These are phyloP conservation scores for Otus scops DNA, from an alignment of 2,797 vertebrate genomes.

Conservation along the genomic window DNA sequence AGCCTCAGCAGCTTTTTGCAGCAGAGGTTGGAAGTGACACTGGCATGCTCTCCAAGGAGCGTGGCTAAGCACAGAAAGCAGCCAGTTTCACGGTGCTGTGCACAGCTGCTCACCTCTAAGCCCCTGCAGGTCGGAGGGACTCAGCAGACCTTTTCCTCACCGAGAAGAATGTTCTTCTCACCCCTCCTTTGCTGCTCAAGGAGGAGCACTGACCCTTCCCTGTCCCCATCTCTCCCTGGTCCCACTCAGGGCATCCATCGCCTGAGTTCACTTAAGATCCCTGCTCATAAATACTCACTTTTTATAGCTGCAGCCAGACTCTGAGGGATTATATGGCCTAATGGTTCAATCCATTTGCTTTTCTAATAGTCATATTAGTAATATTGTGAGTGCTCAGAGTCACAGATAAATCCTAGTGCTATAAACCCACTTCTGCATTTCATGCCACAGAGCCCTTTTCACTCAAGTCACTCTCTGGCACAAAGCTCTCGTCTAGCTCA, in stretches of 20 bases:
- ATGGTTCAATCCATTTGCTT: neutral
- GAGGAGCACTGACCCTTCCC: neutral
- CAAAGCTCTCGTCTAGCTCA: neutral
- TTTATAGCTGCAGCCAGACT: neutral
- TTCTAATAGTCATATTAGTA: neutral
- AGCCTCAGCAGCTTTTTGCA: neutral
- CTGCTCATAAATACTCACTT: neutral
- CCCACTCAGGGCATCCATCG: accelerated
- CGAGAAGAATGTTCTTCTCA: neutral
- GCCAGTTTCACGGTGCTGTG: accelerated
- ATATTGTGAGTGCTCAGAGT: neutral
- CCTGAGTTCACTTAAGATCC: neutral
- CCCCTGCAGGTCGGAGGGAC: neutral
- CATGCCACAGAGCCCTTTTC: neutral
- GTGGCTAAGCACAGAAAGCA: neutral
- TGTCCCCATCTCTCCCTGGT: neutral
- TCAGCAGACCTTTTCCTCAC: neutral
- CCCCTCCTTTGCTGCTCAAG: neutral
- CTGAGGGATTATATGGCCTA: neutral
- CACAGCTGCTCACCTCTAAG: neutral
- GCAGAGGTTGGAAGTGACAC: neutral
- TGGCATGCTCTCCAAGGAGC: neutral
- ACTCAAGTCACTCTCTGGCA: neutral
- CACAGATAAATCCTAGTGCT: neutral
- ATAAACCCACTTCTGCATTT: neutral